Evolutionary conservation across 2,888 invertebrate species (phyloP).

Genomic region (Meloe dianella): DNA sequence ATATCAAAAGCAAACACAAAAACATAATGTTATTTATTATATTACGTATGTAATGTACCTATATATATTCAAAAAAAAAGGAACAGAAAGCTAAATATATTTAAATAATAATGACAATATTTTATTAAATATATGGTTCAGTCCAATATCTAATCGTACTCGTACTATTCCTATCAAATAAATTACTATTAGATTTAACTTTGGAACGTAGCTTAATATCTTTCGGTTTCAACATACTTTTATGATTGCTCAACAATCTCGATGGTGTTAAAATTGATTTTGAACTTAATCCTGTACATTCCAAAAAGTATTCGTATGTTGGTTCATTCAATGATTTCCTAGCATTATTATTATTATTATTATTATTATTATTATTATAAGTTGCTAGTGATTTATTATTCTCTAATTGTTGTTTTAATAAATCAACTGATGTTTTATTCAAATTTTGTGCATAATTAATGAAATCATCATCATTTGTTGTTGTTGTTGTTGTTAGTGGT

Average conservation of each 20-base stretch:
- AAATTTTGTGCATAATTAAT: slow-evolving; percentile 47
- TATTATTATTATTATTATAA: slow-evolving; percentile 61
- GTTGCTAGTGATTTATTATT: slow-evolving; percentile 49
- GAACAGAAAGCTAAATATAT: not conserved
- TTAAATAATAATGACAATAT: too few relatives aligned
- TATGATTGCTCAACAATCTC: slow-evolving; percentile 74
- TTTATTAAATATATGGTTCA: slow-evolving; percentile 56
- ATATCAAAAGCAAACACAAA: not conserved
- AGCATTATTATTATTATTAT: slow-evolving; percentile 56
- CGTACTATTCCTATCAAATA: slow-evolving; percentile 60
- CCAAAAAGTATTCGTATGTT: slow-evolving; percentile 77
- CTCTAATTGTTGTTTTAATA: slow-evolving; percentile 53
- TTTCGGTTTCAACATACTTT: slow-evolving; percentile 77
- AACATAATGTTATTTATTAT: too few relatives aligned
- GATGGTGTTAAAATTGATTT: slow-evolving; percentile 76
- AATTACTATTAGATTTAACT: slow-evolving; percentile 64
- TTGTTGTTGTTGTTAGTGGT: too few relatives aligned
- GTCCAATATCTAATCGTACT: slow-evolving; percentile 59
- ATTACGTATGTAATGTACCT: too few relatives aligned
- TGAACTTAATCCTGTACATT: slow-evolving; percentile 79
- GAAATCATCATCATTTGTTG: slow-evolving; percentile 33
- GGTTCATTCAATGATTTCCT: slow-evolving; percentile 52
- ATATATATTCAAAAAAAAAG: too few relatives aligned
- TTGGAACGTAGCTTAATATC: slow-evolving; percentile 78
- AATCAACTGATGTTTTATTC: slow-evolving; percentile 49